phyloP scores from a whole-genome alignment of 2,113 vertebrate genomes.

The Taurulus bubalis region DNA sequence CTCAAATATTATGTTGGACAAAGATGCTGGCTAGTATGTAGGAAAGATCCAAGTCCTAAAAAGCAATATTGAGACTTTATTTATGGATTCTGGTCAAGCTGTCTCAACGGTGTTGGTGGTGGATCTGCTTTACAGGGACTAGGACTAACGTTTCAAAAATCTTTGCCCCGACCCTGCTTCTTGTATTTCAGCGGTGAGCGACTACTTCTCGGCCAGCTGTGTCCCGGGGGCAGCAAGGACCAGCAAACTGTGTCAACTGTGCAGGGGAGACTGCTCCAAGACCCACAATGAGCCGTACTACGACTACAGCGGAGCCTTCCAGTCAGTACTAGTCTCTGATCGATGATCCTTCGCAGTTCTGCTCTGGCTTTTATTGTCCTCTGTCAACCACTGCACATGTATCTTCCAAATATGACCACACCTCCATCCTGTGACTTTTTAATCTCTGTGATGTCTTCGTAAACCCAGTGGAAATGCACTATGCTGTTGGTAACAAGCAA shows the following conservation, averaged over 20 bases:
- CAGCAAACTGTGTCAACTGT: conserved; percentile 81
- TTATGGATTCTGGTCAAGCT: neutral
- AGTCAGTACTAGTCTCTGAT: conserved; percentile 79
- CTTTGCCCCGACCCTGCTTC: neutral
- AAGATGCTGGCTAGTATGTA: neutral
- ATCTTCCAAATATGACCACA: neutral
- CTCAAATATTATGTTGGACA: neutral
- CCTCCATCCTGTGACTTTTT: neutral
- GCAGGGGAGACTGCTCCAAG: conserved; percentile 82
- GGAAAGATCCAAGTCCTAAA: neutral
- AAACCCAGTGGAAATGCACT: neutral
- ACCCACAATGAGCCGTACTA: conserved; percentile 79
- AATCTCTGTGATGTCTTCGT: neutral
- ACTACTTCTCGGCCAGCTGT: conserved; percentile 85
- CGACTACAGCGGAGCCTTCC: conserved; percentile 86
- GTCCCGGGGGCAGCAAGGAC: conserved; percentile 78
- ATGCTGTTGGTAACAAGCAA: neutral
- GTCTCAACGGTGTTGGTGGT: neutral
- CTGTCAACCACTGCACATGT: neutral
- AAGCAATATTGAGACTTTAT: neutral
- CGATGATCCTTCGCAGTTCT: neutral
- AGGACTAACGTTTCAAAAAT: neutral
- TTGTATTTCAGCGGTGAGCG: conserved; percentile 79
- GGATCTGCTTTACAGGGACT: neutral
- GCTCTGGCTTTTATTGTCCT: neutral